These are phyloP conservation scores for Diabrotica virgifera DNA, from an alignment of 1,140 invertebrate species.

Conservation along the genomic window DNA sequence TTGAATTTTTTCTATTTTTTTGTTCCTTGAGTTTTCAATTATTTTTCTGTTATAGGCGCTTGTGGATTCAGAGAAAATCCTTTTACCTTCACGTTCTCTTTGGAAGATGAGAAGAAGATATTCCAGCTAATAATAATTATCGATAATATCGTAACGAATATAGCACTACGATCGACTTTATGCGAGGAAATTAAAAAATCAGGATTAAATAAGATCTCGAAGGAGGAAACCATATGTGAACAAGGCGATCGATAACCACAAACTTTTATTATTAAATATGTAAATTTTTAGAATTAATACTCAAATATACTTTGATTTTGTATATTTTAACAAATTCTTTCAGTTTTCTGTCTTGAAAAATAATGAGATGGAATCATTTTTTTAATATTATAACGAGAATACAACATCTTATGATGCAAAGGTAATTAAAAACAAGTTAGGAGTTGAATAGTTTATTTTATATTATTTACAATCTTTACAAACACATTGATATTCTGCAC, in stretches of 20 bases:
- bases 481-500: too few species aligned
- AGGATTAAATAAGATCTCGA: neutral
- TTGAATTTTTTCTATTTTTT: too few species aligned
- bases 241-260: slow-evolving; percentile 3
- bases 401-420: neutral
- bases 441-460: too few species aligned
- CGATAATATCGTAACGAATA: slow-evolving; percentile 20
- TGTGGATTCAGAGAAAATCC: slow-evolving; percentile 28
- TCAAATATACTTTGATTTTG: neutral
- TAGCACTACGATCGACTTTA: slow-evolving; percentile 13
- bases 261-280: neutral
- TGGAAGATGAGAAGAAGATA: slow-evolving; percentile 25
- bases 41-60: slow-evolving; percentile 22
- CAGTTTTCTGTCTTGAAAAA: neutral
- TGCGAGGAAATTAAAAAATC: slow-evolving; percentile 20
- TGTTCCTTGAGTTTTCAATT: neutral
- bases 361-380: neutral
- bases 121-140: slow-evolving; percentile 25
- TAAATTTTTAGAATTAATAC: neutral
- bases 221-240: neutral
- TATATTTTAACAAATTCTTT: neutral
- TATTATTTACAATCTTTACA: too few species aligned
- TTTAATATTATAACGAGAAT: too few species aligned
- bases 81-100: slow-evolving; percentile 21
- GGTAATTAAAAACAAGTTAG: neutral